phyloP scores from a whole-genome alignment of 2,113 vertebrate species.

The Peromyscus leucopus region DNA sequence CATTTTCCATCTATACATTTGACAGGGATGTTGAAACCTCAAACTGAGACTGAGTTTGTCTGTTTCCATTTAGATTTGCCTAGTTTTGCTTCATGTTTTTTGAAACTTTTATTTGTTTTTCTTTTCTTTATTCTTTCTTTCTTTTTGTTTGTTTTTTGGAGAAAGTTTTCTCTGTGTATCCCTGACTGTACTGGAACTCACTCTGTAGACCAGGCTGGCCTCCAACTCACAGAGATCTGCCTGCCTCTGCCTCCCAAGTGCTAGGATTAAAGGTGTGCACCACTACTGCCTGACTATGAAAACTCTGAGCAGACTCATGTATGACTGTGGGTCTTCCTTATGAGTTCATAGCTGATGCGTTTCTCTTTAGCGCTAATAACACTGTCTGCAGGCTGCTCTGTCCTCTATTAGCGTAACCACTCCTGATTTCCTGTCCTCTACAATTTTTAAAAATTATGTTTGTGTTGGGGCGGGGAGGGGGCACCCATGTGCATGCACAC shows the following conservation, averaged over 20 bases:
- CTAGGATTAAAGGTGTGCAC: neutral
- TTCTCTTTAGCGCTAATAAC: neutral
- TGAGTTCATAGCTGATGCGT: neutral
- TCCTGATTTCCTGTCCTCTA: neutral
- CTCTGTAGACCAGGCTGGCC: neutral
- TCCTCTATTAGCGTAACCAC: neutral
- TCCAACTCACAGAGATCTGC: neutral
- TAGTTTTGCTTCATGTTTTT: neutral
- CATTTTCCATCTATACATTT: neutral
- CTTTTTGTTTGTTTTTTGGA: neutral
- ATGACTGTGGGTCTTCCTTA: neutral
- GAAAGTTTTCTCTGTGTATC: neutral
- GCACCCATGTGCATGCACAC: neutral
- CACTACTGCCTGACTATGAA: neutral
- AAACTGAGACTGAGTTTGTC: neutral
- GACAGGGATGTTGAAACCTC: neutral
- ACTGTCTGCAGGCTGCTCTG: neutral
- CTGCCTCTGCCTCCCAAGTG: neutral
- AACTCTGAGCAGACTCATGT: neutral
- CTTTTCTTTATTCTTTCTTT: neutral
- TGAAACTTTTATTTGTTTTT: neutral
- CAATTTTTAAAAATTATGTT: neutral
- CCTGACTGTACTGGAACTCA: neutral
- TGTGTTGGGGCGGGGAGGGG: neutral
- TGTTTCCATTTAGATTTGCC: neutral